These are phyloP conservation scores for Seira musarum DNA, from an alignment of 2,888 invertebrate genomes.

Conservation along the genomic window DNA sequence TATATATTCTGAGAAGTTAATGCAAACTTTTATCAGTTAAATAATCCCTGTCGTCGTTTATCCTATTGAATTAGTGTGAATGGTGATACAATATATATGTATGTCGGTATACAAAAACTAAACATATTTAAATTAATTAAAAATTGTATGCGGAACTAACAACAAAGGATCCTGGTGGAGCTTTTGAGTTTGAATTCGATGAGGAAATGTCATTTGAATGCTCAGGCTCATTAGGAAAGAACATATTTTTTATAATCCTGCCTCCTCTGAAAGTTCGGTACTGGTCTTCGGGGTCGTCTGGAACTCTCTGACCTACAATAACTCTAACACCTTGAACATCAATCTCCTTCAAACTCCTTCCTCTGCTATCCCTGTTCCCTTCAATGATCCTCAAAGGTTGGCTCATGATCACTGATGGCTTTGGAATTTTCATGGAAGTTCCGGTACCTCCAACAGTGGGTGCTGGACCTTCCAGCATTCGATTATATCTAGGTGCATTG, in stretches of 20 bases:
- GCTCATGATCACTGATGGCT: conserved; percentile 45
- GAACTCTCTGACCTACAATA: conserved; percentile 86
- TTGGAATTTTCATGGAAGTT: conserved; percentile 36
- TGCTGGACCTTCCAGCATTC: conserved; percentile 50
- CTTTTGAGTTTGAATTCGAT: background rate
- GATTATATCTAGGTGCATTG: conserved; percentile 46
- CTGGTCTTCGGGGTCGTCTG: conserved; percentile 86
- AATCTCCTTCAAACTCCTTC: conserved; percentile 57
- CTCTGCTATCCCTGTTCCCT: conserved; percentile 49
- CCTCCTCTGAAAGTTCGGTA: conserved; percentile 90
- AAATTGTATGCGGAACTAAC: conserved; percentile 44
- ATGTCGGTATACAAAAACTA: background rate
- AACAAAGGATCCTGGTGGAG: conserved; percentile 27
- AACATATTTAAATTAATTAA: conserved; percentile 9
- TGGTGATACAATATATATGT: background rate
- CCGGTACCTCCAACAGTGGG: conserved; percentile 44
- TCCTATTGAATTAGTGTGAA: background rate
- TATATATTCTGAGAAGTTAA: background rate
- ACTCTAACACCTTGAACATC: conserved; percentile 78
- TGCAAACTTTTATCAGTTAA: background rate
- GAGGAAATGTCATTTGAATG: conserved; percentile 36
- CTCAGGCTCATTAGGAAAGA: conserved; percentile 81
- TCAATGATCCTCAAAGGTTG: conserved; percentile 53
- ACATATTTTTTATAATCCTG: conserved; percentile 87
- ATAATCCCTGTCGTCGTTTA: background rate